Evolutionary conservation across 2,888 invertebrate genomes (phyloP).

Genomic region (Helobdella robusta): DNA sequence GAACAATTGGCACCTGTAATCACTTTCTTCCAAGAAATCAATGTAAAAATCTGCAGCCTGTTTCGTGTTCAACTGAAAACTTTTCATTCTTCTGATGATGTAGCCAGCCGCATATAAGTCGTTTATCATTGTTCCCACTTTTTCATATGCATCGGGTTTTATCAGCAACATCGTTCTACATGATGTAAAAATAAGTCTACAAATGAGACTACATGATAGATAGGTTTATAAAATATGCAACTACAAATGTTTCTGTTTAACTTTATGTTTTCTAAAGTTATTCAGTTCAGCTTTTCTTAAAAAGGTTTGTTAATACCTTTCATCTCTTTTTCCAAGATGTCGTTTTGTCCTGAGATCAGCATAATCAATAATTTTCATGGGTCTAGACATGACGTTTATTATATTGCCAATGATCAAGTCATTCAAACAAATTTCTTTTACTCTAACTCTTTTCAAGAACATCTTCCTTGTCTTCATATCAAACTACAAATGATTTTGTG

Average conservation of each 20-base stretch:
- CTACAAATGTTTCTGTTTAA: too few species aligned
- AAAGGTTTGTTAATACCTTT: constrained; percentile 41
- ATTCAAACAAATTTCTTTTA: constrained; percentile 42
- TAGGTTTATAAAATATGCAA: too few species aligned
- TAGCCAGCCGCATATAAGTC: constrained; percentile 56
- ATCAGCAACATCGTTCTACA: constrained; percentile 63
- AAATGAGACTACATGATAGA: too few species aligned
- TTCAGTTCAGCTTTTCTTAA: too few species aligned
- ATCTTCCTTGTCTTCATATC: constrained; percentile 49
- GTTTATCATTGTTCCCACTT: constrained; percentile 66
- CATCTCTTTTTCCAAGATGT: constrained; percentile 43
- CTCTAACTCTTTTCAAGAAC: constrained; percentile 48
- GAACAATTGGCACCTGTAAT: constrained; percentile 44
- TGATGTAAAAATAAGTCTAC: background rate
- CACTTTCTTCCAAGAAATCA: constrained; percentile 42
- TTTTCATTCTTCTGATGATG: constrained; percentile 62
- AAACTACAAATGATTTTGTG: constrained; percentile 34
- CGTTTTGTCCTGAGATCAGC: constrained; percentile 49
- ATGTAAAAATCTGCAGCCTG: constrained; percentile 58
- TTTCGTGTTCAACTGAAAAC: constrained; percentile 60
- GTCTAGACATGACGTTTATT: constrained; percentile 49
- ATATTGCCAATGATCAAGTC: constrained; percentile 51
- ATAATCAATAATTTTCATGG: constrained; percentile 49
- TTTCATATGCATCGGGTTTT: constrained; percentile 63
- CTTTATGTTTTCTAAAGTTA: too few species aligned